phyloP scores from a whole-genome alignment of 2,113 vertebrate genomes.

The Willisornis vidua region DNA sequence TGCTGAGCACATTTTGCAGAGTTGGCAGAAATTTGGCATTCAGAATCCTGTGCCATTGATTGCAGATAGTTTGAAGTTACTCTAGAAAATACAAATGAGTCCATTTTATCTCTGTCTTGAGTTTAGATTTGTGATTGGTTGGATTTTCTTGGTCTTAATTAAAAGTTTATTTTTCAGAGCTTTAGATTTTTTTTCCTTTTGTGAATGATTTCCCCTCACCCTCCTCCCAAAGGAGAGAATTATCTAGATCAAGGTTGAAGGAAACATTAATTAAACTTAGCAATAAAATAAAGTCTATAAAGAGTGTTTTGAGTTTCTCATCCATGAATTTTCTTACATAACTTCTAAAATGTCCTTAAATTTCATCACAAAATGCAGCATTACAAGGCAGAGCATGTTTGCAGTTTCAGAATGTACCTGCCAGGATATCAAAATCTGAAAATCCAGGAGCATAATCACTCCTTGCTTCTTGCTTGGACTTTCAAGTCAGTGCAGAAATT shows the following conservation, averaged over 20 bases:
- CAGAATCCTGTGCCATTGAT: neutral
- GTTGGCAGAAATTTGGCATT: neutral
- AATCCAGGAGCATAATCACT: constrained; percentile 62
- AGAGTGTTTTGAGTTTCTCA: neutral
- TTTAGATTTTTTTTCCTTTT: neutral
- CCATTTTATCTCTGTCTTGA: constrained; percentile 5
- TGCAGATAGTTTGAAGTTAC: neutral
- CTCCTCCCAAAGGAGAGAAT: neutral
- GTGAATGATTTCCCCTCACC: neutral
- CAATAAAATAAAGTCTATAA: neutral
- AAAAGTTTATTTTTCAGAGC: constrained; percentile 8
- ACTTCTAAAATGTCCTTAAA: neutral
- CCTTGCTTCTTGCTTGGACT: constrained; percentile 60
- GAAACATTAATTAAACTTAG: constrained; percentile 27
- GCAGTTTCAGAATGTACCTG: neutral
- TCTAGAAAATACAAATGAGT: neutral
- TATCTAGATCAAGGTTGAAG: constrained; percentile 6
- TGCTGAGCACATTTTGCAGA: neutral
- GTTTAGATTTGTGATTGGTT: neutral
- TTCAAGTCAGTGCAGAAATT: constrained; percentile 66
- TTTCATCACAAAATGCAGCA: neutral
- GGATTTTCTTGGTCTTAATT: constrained; percentile 16
- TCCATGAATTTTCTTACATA: neutral
- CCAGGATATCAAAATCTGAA: constrained; percentile 52
- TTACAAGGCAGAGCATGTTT: neutral